These are phyloP conservation scores for Lamellibrachia columna DNA, from an alignment of 2,888 invertebrate genomes.

Conservation along the genomic window DNA sequence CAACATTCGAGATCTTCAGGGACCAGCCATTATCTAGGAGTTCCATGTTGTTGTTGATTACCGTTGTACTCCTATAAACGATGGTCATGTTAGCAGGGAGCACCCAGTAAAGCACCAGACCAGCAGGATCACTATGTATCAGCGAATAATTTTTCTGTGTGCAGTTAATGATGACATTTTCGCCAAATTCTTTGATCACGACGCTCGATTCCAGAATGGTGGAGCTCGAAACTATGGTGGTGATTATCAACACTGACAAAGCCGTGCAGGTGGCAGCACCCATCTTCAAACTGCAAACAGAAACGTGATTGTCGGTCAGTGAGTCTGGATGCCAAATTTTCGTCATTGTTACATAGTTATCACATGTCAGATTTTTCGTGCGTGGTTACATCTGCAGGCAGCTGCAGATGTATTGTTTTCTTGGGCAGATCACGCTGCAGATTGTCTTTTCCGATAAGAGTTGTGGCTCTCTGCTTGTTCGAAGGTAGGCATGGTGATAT, in stretches of 20 bases:
- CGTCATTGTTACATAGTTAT: not conserved
- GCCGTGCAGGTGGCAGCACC: not conserved
- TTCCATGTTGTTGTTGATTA: not conserved
- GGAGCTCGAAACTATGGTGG: not conserved
- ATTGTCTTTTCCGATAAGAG: not conserved
- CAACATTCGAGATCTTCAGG: not conserved
- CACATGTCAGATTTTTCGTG: not conserved
- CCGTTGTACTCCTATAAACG: not conserved
- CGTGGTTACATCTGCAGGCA: not conserved
- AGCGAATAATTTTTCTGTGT: not conserved
- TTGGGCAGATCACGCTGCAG: not conserved
- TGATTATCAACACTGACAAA: not conserved
- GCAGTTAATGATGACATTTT: not conserved
- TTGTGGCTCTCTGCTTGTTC: not conserved
- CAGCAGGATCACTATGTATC: not conserved
- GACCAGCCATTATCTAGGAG: not conserved
- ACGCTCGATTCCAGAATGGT: not conserved
- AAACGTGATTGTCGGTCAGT: conserved; percentile 16
- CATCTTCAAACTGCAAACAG: conserved; percentile 1
- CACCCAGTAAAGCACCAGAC: not conserved
- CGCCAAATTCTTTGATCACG: not conserved
- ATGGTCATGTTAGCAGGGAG: not conserved
- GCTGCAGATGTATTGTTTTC: not conserved
- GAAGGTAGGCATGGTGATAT: not conserved
- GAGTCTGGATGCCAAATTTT: not conserved